Base-by-base conservation (phyloP, 2,888 invertebrate genomes). In the Oeneis ivallda region DNA sequence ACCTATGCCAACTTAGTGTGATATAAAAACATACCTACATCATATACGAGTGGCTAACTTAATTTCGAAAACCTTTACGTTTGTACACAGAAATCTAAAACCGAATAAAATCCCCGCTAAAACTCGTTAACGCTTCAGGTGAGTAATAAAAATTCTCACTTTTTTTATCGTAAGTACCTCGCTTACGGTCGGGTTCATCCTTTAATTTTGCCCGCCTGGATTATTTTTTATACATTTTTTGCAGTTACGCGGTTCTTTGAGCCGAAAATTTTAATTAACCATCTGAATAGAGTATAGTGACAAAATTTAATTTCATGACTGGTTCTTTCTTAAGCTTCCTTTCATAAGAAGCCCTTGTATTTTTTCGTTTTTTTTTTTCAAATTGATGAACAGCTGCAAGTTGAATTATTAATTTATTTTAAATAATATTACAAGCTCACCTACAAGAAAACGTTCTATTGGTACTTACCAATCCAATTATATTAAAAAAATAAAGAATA, bases 141-240 rank as follows among this genome's bases (percentile, higher is more conserved):
- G 78, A 78, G 79, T 82, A 84, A 81, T 82, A 83, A 85, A 85
- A 84, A 85, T 84, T 85, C 80, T 77, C 79, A 81, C 80, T 83
- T 86, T 83, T 41, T 82, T 80, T 76, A 74, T 76, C 76, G 75
- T 74, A 78, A 80, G 77, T 80, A 83, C 82, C 85, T 83, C 81
- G 79, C 81, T 86, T 68, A 85, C 79, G 79, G 76, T 79, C 74
- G 82, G 82, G 82, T 86, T 85, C 80, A 82, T 86, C 77, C 83
- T 82, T 84, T 84, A 84, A 81, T 84, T 86, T 82, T 84, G 81
- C 74, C 78, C 70, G 75, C 75, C 75, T 79, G 79, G 77, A 79
- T 85, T 83, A 78, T 79, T 72, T 75, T 65, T 72, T 76, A 77
- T 73, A 67, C 58, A 52, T 52, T 61, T 70, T 65, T 72, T 65